Conservation (phyloP, 2,113 vertebrate species). For the Syngnathus scovelli region DNA sequence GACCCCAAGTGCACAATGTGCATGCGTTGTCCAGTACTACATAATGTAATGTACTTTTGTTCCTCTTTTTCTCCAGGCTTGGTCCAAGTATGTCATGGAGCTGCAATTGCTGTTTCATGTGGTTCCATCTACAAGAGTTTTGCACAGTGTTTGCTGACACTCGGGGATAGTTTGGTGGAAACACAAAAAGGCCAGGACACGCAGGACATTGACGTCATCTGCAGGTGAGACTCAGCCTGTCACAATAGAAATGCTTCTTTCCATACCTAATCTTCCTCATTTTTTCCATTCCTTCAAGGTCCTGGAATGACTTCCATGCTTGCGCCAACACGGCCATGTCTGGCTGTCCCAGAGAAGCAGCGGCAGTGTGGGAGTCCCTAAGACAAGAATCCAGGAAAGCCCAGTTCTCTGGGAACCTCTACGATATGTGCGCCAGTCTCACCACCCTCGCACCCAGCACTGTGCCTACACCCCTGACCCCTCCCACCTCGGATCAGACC, state of each 20-base stretch:
- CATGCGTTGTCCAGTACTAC: not conserved
- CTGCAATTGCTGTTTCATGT: slow-evolving; percentile 69
- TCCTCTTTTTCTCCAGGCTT: slow-evolving; percentile 39
- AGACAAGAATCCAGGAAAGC: slow-evolving; percentile 83
- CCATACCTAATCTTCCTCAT: not conserved
- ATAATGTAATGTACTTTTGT: not conserved
- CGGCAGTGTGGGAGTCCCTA: slow-evolving; percentile 87
- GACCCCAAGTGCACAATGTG: not conserved
- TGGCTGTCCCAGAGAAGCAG: slow-evolving; percentile 81
- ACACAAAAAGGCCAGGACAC: slow-evolving; percentile 57
- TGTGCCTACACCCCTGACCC: slow-evolving; percentile 51
- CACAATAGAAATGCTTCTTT: not conserved
- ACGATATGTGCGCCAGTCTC: slow-evolving; percentile 78
- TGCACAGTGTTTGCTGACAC: slow-evolving; percentile 83
- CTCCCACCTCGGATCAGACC: slow-evolving; percentile 66
- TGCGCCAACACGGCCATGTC: slow-evolving; percentile 81
- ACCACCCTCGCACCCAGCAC: slow-evolving; percentile 58
- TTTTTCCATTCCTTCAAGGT: slow-evolving; percentile 65
- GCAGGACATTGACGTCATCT: slow-evolving; percentile 83
- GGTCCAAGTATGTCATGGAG: slow-evolving; percentile 45
- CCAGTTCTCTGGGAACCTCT: slow-evolving; percentile 86
- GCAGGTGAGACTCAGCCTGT: slow-evolving; percentile 73
- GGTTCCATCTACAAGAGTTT: slow-evolving; percentile 90
- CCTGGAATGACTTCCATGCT: slow-evolving; percentile 87
- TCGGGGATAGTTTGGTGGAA: slow-evolving; percentile 84